phyloP scores from a whole-genome alignment of 1,140 invertebrate genomes.

The Geopemphigus sp. region DNA sequence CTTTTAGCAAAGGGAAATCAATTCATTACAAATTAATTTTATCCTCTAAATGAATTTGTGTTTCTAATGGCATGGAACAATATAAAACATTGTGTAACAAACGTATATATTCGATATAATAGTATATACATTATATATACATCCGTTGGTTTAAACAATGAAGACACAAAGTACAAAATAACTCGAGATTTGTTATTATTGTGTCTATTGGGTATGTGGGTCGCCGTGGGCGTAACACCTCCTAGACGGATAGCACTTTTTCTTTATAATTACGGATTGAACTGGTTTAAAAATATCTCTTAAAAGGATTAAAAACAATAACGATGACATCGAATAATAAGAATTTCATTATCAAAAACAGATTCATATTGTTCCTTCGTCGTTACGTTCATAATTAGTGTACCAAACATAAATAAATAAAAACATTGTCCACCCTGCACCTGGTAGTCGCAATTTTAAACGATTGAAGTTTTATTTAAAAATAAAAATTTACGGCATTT shows the following conservation, averaged over 20 bases:
- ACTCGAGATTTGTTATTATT: conserved; percentile 17
- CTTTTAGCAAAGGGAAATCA: conserved; percentile 23
- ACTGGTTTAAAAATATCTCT: neutral
- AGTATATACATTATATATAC: neutral
- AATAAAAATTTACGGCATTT: neutral
- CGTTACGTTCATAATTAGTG: neutral
- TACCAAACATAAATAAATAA: neutral
- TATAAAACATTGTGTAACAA: conserved; percentile 11
- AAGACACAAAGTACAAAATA: neutral
- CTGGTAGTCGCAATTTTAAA: neutral
- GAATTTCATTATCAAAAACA: neutral
- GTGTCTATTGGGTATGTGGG: conserved; percentile 14
- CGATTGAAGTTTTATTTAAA: neutral
- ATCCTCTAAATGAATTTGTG: neutral
- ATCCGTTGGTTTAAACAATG: conserved; percentile 20
- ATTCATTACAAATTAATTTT: conserved; percentile 16
- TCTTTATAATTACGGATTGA: neutral
- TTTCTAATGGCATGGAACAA: conserved; percentile 4
- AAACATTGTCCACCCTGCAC: neutral
- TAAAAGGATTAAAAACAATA: neutral
- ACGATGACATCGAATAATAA: neutral
- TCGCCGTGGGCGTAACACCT: neutral
- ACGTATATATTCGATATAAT: neutral
- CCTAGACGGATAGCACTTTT: no score
- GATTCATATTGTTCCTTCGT: neutral